Conservation (phyloP, 1,140 invertebrate genomes). For the Macrobrachium rosenbergii region DNA sequence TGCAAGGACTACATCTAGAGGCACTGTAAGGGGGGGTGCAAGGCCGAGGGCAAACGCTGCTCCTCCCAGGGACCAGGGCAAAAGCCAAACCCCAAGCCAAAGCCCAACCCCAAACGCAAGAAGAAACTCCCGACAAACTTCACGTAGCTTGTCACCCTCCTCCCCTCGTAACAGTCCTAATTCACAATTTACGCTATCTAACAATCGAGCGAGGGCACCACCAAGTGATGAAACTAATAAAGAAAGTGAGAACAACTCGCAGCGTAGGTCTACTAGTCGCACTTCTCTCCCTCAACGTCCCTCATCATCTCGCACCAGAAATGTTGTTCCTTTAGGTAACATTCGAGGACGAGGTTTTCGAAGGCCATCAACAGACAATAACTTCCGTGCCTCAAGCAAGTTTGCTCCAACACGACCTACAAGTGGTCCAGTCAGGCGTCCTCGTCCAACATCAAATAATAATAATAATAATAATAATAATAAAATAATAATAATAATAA, state of each 20-base stretch:
- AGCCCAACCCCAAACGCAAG: neutral
- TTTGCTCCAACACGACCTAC: slow-evolving; percentile 45
- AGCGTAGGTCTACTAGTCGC: slow-evolving; percentile 38
- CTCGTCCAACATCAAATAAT: slow-evolving; percentile 25
- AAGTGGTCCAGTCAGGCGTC: slow-evolving; percentile 45
- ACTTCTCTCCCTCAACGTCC: slow-evolving; percentile 47
- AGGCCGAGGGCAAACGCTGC: neutral
- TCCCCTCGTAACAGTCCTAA: no score
- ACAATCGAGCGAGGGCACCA: neutral
- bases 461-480: slow-evolving; percentile 23
- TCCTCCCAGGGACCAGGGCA: slow-evolving; percentile 2
- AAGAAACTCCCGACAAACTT: no score
- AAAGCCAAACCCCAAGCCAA: no score
- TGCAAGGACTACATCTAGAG: slow-evolving; percentile 47
- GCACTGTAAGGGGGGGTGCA: slow-evolving; percentile 27
- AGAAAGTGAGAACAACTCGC: neutral
- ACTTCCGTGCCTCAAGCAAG: slow-evolving; percentile 46
- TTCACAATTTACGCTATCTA: no score
- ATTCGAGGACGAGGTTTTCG: slow-evolving; percentile 58
- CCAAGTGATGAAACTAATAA: neutral
- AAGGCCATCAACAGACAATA: slow-evolving; percentile 56
- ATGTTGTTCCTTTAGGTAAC: slow-evolving; percentile 55
- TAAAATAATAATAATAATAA: slow-evolving; percentile 24
- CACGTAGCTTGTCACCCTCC: no score
- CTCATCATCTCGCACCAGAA: slow-evolving; percentile 26